A percentile compares a stretch with the other conserved stretches of the same genome.
Evolutionary conservation across 2,797 vertebrate species (phyloP).

Genomic region (Xerus rutilus): DNA sequence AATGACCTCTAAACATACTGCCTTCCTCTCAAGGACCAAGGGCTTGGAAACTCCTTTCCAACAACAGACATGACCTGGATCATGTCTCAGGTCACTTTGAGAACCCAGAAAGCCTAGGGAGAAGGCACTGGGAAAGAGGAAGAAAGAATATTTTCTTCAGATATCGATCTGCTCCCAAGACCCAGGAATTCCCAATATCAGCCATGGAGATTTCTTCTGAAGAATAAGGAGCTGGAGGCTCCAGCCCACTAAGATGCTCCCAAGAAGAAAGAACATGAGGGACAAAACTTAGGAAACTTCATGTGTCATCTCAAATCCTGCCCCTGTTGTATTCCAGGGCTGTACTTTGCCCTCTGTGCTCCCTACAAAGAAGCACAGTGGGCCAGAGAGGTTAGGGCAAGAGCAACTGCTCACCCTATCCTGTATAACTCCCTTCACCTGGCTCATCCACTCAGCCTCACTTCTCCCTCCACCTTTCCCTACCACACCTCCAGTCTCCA

Average conservation of each 20-base stretch:
- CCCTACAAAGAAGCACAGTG: not conserved
- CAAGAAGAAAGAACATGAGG: not conserved
- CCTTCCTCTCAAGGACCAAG: not conserved
- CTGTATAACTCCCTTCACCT: not conserved
- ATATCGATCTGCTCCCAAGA: not conserved
- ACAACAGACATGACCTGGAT: not conserved
- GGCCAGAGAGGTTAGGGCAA: not conserved
- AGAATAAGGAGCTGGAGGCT: not conserved
- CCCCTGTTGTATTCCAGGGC: not conserved
- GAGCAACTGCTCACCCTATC: not conserved
- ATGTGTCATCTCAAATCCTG: not conserved
- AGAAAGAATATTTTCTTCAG: not conserved
- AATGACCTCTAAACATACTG: not conserved
- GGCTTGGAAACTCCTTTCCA: not conserved
- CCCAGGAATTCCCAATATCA: not conserved
- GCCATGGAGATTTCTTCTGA: not conserved
- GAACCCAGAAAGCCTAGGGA: not conserved
- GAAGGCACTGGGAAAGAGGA: not conserved
- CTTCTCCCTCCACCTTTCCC: not conserved
- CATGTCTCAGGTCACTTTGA: not conserved
- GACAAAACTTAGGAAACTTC: not conserved
- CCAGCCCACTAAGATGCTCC: not conserved
- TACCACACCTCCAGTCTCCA: not conserved
- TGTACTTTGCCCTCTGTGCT: not conserved
- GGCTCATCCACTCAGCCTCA: too few relatives aligned